phyloP scores from a whole-genome alignment of 2,888 invertebrate genomes.

The Phengaris arion region DNA sequence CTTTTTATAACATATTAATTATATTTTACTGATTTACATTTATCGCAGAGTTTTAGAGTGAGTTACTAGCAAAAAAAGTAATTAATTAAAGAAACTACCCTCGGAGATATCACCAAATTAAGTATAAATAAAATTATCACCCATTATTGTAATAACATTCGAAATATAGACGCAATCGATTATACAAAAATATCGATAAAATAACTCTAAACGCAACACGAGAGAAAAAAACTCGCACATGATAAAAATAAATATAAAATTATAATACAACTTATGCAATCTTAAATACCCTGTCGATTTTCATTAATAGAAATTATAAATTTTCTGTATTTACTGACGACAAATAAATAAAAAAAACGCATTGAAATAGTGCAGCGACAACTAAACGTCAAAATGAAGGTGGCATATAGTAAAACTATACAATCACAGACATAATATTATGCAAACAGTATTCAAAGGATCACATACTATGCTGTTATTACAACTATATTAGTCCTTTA shows the following conservation, averaged over 20 bases:
- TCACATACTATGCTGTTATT: neutral
- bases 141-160: conserved; percentile 18
- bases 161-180: conserved; percentile 18
- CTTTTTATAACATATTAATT: no score
- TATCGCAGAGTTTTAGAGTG: conserved; percentile 11
- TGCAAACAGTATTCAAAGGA: neutral
- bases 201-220: conserved; percentile 57
- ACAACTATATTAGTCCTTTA: neutral
- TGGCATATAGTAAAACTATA: conserved; percentile 38
- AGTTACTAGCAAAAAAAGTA: neutral
- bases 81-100: conserved; percentile 17
- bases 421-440: conserved; percentile 37
- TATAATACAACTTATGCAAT: conserved; percentile 75
- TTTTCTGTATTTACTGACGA: conserved; percentile 54
- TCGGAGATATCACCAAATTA: conserved; percentile 22
- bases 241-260: conserved; percentile 71
- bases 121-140: conserved; percentile 20
- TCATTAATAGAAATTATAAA: conserved; percentile 53
- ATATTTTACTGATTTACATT: no score
- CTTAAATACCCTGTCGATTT: conserved; percentile 80
- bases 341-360: conserved; percentile 47
- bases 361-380: conserved; percentile 44
- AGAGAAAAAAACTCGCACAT: conserved; percentile 46
- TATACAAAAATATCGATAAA: conserved; percentile 46
- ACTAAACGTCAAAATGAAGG: conserved; percentile 27